Evolutionary conservation across 2,888 invertebrate genomes (phyloP).

Genomic region (Leptinotarsa haldemani): DNA sequence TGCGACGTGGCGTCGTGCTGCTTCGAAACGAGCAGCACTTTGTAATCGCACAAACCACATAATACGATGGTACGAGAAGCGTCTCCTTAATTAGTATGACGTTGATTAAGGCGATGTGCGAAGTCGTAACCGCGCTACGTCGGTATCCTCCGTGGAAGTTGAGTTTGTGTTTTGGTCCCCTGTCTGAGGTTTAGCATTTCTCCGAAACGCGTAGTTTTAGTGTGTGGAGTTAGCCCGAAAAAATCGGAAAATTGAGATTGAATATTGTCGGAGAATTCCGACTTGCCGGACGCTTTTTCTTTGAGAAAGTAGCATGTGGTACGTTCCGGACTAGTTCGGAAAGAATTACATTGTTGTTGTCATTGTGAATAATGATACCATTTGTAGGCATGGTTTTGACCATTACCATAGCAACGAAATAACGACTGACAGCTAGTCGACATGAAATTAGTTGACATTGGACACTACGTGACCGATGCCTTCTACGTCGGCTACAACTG

Average conservation of each 20-base stretch:
- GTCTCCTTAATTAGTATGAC: neutral
- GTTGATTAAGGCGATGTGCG: neutral
- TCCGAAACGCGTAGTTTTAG: neutral
- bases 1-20: neutral
- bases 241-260: too few relatives aligned
- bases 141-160: neutral
- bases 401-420: too few relatives aligned
- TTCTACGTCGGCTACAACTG: too few relatives aligned
- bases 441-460: too few relatives aligned
- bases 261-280: too few relatives aligned
- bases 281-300: too few relatives aligned
- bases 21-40: conserved; percentile 3
- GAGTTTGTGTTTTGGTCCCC: neutral
- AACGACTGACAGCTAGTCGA: too few relatives aligned
- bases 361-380: neutral
- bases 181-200: too few relatives aligned
- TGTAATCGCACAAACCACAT: neutral
- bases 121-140: neutral
- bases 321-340: too few relatives aligned
- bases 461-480: too few relatives aligned
- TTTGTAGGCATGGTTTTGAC: too few relatives aligned
- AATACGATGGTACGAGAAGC: neutral
- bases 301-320: too few relatives aligned
- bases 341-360: neutral
- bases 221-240: neutral